phyloP scores from a whole-genome alignment of 2,888 invertebrate species.

The Pherbina coryleti region DNA sequence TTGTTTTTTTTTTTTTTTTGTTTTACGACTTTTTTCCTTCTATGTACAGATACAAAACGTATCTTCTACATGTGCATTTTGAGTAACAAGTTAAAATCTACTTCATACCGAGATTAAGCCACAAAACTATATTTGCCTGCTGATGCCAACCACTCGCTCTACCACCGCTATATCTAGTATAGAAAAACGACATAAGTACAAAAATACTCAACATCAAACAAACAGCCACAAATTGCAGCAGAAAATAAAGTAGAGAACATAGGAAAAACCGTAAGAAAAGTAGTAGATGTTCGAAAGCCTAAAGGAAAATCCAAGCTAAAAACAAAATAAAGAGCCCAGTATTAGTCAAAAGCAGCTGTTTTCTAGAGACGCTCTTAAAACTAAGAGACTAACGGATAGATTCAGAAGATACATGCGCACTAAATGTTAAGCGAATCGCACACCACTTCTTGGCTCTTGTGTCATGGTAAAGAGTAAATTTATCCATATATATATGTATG shows the following conservation, averaged over 20 bases:
- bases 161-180: not conserved
- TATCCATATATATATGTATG: not conserved
- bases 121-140: not conserved
- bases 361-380: not conserved
- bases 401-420: not conserved
- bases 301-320: not conserved
- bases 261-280: not conserved
- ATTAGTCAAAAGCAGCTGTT: conserved; percentile 7
- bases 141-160: not conserved
- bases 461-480: not conserved
- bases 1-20: too few species aligned
- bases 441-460: not conserved
- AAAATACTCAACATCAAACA: too few species aligned
- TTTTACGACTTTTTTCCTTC: too few species aligned
- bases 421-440: not conserved
- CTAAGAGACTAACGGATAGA: not conserved
- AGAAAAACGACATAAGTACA: not conserved
- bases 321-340: not conserved
- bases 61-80: not conserved
- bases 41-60: not conserved
- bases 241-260: not conserved
- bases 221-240: too few species aligned
- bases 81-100: conserved; percentile 10
- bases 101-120: not conserved
- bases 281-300: not conserved